These are phyloP conservation scores for Gallinago solitaria DNA, from an alignment of 2,797 vertebrate genomes.

Conservation along the genomic window DNA sequence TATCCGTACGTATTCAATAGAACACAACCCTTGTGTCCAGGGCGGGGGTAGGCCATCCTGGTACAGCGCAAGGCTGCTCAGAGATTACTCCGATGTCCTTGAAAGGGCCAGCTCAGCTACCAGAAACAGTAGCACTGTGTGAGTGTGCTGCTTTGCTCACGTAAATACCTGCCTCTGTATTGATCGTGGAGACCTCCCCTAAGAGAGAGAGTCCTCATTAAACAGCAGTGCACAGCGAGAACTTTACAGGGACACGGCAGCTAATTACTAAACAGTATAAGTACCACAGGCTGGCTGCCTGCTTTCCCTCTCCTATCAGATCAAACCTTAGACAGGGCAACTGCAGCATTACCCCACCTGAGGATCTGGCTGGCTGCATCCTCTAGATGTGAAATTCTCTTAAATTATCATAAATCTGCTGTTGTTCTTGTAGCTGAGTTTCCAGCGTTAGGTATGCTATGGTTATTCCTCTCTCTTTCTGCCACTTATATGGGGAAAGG, in stretches of 20 bases:
- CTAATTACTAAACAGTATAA: neutral
- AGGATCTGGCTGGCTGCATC: neutral
- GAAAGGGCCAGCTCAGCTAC: neutral
- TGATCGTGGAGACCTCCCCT: neutral
- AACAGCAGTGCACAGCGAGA: neutral
- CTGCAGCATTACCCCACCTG: neutral
- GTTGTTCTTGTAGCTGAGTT: neutral
- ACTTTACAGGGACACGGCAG: neutral
- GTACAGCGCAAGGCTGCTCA: neutral
- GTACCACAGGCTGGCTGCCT: neutral
- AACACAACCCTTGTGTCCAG: neutral
- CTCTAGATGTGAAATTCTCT: neutral
- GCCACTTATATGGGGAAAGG: neutral
- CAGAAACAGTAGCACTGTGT: neutral
- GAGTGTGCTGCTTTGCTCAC: neutral
- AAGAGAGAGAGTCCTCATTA: conserved; percentile 2
- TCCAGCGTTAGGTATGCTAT: neutral
- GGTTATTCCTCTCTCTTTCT: neutral
- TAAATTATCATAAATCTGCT: neutral
- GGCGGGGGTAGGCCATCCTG: neutral
- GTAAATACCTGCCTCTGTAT: neutral
- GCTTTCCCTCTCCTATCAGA: neutral
- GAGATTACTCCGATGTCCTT: neutral
- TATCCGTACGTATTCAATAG: conserved; percentile 85
- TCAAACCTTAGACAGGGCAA: neutral